Conservation (phyloP, 2,113 vertebrate genomes). For the Carollia perspicillata region DNA sequence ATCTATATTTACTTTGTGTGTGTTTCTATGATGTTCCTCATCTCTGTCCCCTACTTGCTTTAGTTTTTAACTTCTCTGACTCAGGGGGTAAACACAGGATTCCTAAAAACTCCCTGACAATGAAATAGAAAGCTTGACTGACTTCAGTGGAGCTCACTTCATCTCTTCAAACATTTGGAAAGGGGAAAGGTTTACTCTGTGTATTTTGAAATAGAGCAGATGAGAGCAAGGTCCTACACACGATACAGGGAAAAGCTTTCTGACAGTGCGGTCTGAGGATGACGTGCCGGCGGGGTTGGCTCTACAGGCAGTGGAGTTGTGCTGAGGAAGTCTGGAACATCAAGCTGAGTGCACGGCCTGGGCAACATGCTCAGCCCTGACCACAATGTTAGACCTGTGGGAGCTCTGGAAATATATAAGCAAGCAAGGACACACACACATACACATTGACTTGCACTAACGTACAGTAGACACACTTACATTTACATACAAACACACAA, state of each 20-base stretch:
- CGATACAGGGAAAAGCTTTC: not conserved
- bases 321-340: not conserved
- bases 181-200: not conserved
- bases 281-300: not conserved
- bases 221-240: not conserved
- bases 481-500: not conserved
- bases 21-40: not conserved
- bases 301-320: not conserved
- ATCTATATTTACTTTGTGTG: too few relatives aligned
- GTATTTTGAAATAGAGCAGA: not conserved
- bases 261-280: rapidly evolving
- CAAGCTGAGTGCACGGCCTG: not conserved
- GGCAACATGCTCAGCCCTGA: not conserved
- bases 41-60: not conserved
- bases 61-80: not conserved
- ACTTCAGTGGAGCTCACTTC: not conserved
- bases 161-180: not conserved
- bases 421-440: not conserved
- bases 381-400: not conserved
- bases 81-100: not conserved
- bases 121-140: not conserved
- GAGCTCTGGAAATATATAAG: not conserved
- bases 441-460: not conserved
- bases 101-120: not conserved
- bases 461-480: not conserved